Evolutionary conservation across 2,797 vertebrate genomes (phyloP), one percentile per base, ranked within the genome.

Genomic region (Craterocephalus amniculus): DNA sequence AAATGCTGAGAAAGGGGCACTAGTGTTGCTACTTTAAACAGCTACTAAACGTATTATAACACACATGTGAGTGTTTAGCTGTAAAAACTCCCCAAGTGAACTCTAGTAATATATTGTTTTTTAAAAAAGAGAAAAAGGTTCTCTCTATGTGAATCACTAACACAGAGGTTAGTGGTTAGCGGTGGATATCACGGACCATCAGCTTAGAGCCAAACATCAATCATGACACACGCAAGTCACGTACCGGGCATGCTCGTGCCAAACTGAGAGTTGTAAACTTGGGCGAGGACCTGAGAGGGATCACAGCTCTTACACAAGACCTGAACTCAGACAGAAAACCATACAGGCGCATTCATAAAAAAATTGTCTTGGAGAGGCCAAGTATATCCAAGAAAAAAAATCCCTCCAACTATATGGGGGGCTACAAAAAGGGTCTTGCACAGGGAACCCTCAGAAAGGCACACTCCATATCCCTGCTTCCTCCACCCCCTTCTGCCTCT

Each of bases 341-440:
- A 90, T 85, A 88, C 71, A 89, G 75, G 74, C 71, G 74, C 74
- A 87, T 83, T 82, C 76, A 77, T 80, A 71, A 78, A 76, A 69
- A 77, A 63, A 79, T 75, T 76, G 77, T 89, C 80, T 79, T 60
- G 87, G 65, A 83, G 73, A 84, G 82, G 84, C 72, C 69, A 74
- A 89, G 88, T 86, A 80, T 86, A 87, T 86, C 73, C 77, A 83
- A 82, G 87, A 85, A 78, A 92, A 90, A 84, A 91, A 92, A 90
- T 90, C 83, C 87, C 87, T 88, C 80, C 87, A 83, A 78, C 63
- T 70, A 35, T 63, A 67, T 52, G 68, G 79, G 71, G 81, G 67
- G 72, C 68, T 77, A 76, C 63, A 75, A 85, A 85, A 79, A 71
- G 75, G 69, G 81, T 80, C 67, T 78, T 65, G 62, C 59, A 27